Percentiles rank a stretch among this genome's conserved stretches.
These are phyloP conservation scores for Phyllotis vaccarum DNA, from an alignment of 2,797 vertebrate species.

Conservation along the genomic window DNA sequence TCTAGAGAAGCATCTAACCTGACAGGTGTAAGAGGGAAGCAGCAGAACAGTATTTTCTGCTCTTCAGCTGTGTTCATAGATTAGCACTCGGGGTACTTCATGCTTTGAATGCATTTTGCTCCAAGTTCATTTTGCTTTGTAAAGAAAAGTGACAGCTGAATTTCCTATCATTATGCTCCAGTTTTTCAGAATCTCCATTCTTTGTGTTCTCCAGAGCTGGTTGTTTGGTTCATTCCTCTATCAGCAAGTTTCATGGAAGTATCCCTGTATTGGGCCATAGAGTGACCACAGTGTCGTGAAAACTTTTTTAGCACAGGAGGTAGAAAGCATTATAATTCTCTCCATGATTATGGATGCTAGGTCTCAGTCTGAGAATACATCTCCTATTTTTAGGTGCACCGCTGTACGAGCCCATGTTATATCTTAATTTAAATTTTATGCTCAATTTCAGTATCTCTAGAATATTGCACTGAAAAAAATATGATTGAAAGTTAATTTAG, in stretches of 20 bases:
- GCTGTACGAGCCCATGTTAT: background rate
- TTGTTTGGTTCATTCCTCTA: background rate
- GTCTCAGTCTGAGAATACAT: conserved; percentile 5
- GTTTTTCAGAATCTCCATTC: background rate
- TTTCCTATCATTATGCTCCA: background rate
- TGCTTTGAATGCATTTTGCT: background rate
- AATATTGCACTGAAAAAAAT: conserved; percentile 22
- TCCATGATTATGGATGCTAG: background rate
- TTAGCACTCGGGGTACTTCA: background rate
- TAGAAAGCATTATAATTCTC: background rate
- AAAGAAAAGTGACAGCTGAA: background rate
- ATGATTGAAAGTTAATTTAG: conserved; percentile 13
- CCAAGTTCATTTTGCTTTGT: background rate
- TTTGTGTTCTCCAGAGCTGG: background rate
- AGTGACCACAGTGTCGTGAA: background rate
- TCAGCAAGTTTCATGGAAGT: background rate
- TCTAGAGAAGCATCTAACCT: conserved; percentile 16
- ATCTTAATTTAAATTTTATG: background rate
- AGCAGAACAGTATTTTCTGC: conserved; percentile 37
- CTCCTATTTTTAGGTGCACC: background rate
- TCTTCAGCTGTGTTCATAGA: background rate
- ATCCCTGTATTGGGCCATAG: background rate
- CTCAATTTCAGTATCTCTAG: background rate
- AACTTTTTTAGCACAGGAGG: background rate
- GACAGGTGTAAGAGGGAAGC: conserved; percentile 20